These are phyloP conservation scores for Cichlasoma orientale DNA, from an alignment of 2,797 vertebrate species.

Conservation along the genomic window DNA sequence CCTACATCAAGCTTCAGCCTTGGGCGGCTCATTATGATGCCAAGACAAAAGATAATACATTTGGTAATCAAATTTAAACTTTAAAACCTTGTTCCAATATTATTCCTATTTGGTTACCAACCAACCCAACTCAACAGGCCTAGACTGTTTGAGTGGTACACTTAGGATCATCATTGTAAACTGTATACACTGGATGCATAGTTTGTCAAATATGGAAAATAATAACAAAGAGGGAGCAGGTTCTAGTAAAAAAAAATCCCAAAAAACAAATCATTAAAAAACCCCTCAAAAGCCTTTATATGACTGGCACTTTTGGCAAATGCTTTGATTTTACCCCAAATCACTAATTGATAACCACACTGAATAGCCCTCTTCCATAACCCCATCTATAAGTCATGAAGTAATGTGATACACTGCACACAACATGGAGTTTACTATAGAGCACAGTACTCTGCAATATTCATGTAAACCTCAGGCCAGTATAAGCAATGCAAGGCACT, in stretches of 20 bases:
- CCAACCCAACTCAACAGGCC: no score
- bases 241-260: neutral
- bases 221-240: neutral
- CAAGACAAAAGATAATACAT: neutral
- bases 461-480: slow-evolving; percentile 61
- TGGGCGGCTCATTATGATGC: neutral
- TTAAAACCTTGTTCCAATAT: neutral
- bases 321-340: neutral
- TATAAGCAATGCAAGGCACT: slow-evolving; percentile 23
- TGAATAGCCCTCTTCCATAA: slow-evolving; percentile 36
- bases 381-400: slow-evolving; percentile 66
- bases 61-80: neutral
- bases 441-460: slow-evolving; percentile 51
- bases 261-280: neutral
- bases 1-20: neutral
- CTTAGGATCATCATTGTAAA: neutral
- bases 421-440: slow-evolving; percentile 49
- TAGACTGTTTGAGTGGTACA: neutral
- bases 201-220: neutral
- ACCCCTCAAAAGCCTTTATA: neutral
- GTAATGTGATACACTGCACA: slow-evolving; percentile 63
- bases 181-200: neutral
- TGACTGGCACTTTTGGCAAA: neutral
- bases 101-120: neutral
- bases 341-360: neutral